phyloP scores from a whole-genome alignment of 64 coral and sea anemone genomes.

The Astreopora myriophthalma region DNA sequence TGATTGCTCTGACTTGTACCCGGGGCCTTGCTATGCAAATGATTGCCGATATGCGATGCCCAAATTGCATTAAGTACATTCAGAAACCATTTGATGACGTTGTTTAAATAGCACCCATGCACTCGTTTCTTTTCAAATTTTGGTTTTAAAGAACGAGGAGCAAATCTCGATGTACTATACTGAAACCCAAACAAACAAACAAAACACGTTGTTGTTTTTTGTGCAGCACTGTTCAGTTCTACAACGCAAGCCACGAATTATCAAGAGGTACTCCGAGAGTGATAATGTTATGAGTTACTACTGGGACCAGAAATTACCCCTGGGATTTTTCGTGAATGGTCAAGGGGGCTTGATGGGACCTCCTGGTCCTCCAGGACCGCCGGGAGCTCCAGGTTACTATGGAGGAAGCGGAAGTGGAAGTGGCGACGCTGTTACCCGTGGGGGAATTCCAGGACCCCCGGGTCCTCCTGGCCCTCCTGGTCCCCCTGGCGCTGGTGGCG shows the following conservation, averaged over 20 bases:
- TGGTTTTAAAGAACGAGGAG: neutral
- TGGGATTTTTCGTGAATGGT: slow-evolving; percentile 92
- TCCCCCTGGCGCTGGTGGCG: neutral
- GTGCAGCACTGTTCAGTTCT: slow-evolving; percentile 29
- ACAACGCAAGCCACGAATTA: slow-evolving; percentile 10
- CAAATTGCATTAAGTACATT: neutral
- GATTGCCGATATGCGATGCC: neutral
- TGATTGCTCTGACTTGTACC: too few relatives aligned
- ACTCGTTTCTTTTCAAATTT: neutral
- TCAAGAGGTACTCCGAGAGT: neutral
- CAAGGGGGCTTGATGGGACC: slow-evolving; percentile 60
- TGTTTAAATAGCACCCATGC: neutral
- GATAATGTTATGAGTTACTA: slow-evolving; percentile 40
- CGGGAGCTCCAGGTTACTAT: slow-evolving; percentile 5
- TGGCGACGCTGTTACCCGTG: slow-evolving; percentile 47
- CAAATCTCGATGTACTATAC: too few relatives aligned
- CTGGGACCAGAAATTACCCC: slow-evolving; percentile 78
- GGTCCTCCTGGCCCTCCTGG: slow-evolving; percentile 93
- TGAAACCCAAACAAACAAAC: too few relatives aligned
- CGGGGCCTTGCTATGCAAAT: neutral
- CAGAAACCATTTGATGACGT: neutral
- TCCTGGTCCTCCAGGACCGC: slow-evolving; percentile 73
- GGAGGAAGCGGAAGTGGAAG: slow-evolving; percentile 88
- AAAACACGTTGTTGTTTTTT: neutral
- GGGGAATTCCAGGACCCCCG: slow-evolving; percentile 78